These are phyloP conservation scores for Synaphobranchus kaupii DNA, from an alignment of 2,797 vertebrate genomes.

Conservation along the genomic window DNA sequence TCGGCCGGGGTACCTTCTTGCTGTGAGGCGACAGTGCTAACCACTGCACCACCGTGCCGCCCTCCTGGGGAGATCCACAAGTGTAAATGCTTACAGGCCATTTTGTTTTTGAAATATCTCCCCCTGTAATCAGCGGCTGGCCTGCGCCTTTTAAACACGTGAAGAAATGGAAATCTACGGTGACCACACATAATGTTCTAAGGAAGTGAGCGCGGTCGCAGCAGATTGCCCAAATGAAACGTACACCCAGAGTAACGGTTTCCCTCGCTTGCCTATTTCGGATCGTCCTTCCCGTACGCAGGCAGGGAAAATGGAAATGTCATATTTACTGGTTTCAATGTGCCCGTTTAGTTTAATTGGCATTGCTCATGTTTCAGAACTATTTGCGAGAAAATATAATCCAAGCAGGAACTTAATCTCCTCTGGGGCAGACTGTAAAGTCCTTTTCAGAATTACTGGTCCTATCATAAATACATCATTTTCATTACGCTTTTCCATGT, in stretches of 20 bases:
- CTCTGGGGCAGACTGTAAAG: background rate
- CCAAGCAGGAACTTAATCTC: background rate
- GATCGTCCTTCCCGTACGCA: background rate
- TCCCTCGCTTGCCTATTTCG: background rate
- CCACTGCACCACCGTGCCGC: too few species aligned
- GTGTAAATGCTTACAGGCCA: background rate
- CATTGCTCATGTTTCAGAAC: background rate
- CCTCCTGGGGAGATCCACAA: background rate
- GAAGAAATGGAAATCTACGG: background rate
- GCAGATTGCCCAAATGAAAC: slow-evolving; percentile 8
- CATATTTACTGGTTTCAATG: background rate
- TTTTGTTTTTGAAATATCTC: background rate
- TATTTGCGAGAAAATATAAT: background rate
- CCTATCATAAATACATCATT: background rate
- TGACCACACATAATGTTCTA: slow-evolving; percentile 17
- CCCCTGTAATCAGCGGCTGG: background rate
- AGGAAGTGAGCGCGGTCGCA: background rate
- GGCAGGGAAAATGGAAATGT: background rate
- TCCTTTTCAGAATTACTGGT: background rate
- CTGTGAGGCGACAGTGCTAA: too few species aligned
- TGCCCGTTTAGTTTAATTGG: background rate
- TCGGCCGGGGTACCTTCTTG: too few species aligned
- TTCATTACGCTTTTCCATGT: background rate
- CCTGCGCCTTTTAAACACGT: background rate
- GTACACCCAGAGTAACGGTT: background rate